Evolutionary conservation across 1,140 invertebrate species (phyloP), one percentile per base, ranked within the genome.

Genomic region (Lutraria rhynchaena): DNA sequence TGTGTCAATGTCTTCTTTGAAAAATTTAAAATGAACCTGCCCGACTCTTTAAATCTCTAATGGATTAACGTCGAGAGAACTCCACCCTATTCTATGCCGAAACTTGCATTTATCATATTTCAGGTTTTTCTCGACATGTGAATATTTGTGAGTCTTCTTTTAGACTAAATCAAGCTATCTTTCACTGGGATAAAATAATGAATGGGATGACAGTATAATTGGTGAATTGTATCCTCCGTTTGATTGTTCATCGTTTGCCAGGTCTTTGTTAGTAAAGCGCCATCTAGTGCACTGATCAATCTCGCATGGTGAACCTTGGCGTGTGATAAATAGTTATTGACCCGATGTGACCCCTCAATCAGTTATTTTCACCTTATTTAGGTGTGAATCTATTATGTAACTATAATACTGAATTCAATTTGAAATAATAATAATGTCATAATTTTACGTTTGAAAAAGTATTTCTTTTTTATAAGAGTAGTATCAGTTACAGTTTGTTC

Each of bases 191-290:
- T 15, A 60, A 51, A 15, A 57, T 69, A 69, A 80, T 80, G 41
- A 67, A 70, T 44, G 46, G 65, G 76, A 80, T 80, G 76, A 80
- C 76, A 70, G 44, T 46, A 53, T 80, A 80, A 80, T 80, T 55
- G 63, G 41, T 67, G 53, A 80, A 70, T 67, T 17, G 27, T 80
- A 65, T 80, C 76, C 76, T 22, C 19, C 15, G 24, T 70, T 69
- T 24, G 33, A 80, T 80, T 80, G 76, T 80, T 69, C 53, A 33
- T 33, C 15, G n/a, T 44, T 53, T 31, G 7, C 17, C 11, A 60
- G 31, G 31, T 31, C 46, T 55, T 80, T 41, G 65, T 60, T 41
- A 22, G 15, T 29, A 41, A 41, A 60, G 37, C 63, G 63, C 35
- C 55, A 58, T 70, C 41, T 49, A 57, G 63, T 69, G 76, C 76